These are phyloP conservation scores for Rissa tridactyla DNA, from an alignment of 2,113 vertebrate species.

Conservation along the genomic window DNA sequence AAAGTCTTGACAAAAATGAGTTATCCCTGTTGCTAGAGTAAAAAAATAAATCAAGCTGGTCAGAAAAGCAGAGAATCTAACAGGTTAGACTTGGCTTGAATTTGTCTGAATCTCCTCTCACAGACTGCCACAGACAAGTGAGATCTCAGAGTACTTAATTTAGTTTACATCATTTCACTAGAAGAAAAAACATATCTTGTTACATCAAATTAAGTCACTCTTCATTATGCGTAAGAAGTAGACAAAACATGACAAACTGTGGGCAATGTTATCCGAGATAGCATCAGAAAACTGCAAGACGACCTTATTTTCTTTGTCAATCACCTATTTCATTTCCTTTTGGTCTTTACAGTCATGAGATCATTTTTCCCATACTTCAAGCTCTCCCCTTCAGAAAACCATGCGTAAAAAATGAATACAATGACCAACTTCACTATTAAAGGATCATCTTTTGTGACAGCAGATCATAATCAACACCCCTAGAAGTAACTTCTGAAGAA, in stretches of 20 bases:
- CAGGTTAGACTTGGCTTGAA: not conserved
- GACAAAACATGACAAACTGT: not conserved
- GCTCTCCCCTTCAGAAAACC: not conserved
- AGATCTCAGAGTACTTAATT: not conserved
- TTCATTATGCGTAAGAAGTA: not conserved
- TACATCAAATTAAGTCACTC: not conserved
- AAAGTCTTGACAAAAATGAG: slow-evolving; percentile 29
- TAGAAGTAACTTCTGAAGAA: not conserved
- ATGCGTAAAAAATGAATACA: not conserved
- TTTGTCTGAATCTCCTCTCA: not conserved
- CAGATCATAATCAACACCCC: not conserved
- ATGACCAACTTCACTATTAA: not conserved
- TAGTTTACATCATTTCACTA: not conserved
- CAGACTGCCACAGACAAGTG: not conserved
- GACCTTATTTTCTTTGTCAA: not conserved
- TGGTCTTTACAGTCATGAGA: not conserved
- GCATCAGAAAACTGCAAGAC: not conserved
- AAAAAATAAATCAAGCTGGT: not conserved
- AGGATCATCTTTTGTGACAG: not conserved
- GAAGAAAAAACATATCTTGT: not conserved
- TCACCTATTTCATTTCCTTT: not conserved
- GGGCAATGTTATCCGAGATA: not conserved
- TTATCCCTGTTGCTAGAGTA: slow-evolving; percentile 12
- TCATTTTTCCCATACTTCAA: not conserved
- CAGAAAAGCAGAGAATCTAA: slow-evolving; percentile 5